Percentiles rank a stretch among this genome's conserved stretches.
phyloP scores from a whole-genome alignment of 2,797 vertebrate genomes.

The Microctenopoma steveboyesi region DNA sequence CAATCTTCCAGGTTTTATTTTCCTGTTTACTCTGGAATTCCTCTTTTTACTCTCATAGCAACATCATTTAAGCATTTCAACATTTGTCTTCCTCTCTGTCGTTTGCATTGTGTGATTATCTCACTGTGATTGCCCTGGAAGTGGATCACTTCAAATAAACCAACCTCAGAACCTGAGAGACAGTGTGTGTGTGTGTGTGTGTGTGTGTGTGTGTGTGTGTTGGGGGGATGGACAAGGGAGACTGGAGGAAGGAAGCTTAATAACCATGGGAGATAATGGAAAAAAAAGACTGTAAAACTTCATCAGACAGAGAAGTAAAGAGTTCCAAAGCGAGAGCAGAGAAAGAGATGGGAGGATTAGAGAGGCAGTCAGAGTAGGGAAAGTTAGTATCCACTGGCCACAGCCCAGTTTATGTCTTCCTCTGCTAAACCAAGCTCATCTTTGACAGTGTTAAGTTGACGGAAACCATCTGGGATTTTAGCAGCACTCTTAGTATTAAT shows the following conservation, averaged over 20 bases:
- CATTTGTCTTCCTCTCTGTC: neutral
- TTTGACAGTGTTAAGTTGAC: conserved; percentile 21
- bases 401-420: neutral
- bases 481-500: neutral
- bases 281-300: neutral
- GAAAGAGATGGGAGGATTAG: neutral
- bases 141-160: conserved; percentile 23
- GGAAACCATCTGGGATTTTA: conserved; percentile 44
- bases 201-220: neutral
- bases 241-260: neutral
- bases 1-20: conserved; percentile 8
- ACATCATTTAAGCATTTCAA: conserved; percentile 26
- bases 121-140: conserved; percentile 1
- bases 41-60: conserved; percentile 54
- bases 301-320: conserved; percentile 6
- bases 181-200: no score
- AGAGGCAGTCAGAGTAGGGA: conserved; percentile 18
- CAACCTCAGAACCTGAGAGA: conserved; percentile 20
- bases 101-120: conserved; percentile 31
- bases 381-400: neutral
- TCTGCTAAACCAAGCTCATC: neutral
- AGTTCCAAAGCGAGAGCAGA: conserved; percentile 1
- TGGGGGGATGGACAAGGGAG: neutral
- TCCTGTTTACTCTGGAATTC: conserved; percentile 56
- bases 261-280: neutral